A percentile compares a stretch with the other conserved stretches of the same genome.
Conservation (phyloP, 1,140 invertebrate genomes). For the Chrysopa pallens region DNA sequence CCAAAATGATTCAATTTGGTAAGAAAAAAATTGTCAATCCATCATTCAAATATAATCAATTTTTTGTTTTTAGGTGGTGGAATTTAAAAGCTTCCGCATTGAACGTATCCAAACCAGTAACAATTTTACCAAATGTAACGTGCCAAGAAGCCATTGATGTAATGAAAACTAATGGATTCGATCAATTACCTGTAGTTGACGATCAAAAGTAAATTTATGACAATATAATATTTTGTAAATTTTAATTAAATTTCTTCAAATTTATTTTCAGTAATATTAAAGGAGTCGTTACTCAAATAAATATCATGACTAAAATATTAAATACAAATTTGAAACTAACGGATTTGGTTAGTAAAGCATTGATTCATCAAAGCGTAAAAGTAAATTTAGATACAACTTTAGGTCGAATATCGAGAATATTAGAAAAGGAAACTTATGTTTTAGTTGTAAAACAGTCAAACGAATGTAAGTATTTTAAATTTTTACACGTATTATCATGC, state of each 20-base stretch:
- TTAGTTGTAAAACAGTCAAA: conserved; percentile 27
- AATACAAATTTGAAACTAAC: conserved; percentile 38
- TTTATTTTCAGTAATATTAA: conserved; percentile 29
- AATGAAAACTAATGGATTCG: conserved; percentile 43
- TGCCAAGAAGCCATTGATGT: conserved; percentile 47
- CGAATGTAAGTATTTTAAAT: no score
- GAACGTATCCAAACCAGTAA: conserved; percentile 33
- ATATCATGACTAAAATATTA: conserved; percentile 50
- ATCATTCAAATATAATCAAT: neutral
- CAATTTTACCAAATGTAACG: conserved; percentile 34
- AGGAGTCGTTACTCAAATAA: conserved; percentile 57
- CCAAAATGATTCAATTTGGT: neutral
- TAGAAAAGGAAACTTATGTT: conserved; percentile 65
- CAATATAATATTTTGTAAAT: neutral
- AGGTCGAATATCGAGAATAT: conserved; percentile 53
- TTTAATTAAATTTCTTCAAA: conserved; percentile 3
- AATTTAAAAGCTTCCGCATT: conserved; percentile 39
- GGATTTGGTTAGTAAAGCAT: conserved; percentile 43
- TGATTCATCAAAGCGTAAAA: conserved; percentile 58
- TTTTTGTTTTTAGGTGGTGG: conserved; percentile 52
- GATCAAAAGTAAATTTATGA: conserved; percentile 27
- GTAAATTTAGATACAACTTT: conserved; percentile 42
- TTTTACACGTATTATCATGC: no score
- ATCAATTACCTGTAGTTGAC: conserved; percentile 55
- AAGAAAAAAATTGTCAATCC: no score